Conservation (phyloP, 2,888 invertebrate genomes). For the Patella pellucida region DNA sequence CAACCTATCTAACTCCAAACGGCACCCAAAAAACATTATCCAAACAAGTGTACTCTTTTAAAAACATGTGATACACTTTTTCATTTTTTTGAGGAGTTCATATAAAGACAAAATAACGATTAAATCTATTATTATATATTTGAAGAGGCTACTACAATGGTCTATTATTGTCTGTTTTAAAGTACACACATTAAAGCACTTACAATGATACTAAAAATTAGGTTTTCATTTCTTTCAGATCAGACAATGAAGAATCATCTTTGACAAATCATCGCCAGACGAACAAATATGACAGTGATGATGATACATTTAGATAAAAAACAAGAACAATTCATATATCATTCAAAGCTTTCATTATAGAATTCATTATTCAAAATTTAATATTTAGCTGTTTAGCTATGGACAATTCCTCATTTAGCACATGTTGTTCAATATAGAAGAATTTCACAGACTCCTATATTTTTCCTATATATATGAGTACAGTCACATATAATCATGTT, state of each 20-base stretch:
- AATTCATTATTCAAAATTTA: too few species aligned
- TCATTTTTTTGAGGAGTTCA: not conserved
- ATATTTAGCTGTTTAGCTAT: too few species aligned
- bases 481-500: too few species aligned
- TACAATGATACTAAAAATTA: slow-evolving; percentile 7
- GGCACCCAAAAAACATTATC: too few species aligned
- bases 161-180: not conserved
- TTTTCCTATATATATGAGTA: too few species aligned
- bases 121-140: too few species aligned
- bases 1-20: too few species aligned
- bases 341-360: too few species aligned
- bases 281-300: slow-evolving; percentile 47
- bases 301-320: slow-evolving; percentile 33
- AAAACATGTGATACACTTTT: not conserved
- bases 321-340: too few species aligned
- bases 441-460: too few species aligned
- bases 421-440: too few species aligned
- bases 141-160: not conserved
- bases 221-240: slow-evolving; percentile 27
- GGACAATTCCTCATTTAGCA: too few species aligned
- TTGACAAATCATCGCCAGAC: slow-evolving; percentile 30
- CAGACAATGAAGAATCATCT: slow-evolving; percentile 44
- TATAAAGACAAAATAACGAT: not conserved
- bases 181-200: slow-evolving; percentile 16
- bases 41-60: not conserved